Conservation (phyloP, 1,140 invertebrate species). For the Myzus persicae region DNA sequence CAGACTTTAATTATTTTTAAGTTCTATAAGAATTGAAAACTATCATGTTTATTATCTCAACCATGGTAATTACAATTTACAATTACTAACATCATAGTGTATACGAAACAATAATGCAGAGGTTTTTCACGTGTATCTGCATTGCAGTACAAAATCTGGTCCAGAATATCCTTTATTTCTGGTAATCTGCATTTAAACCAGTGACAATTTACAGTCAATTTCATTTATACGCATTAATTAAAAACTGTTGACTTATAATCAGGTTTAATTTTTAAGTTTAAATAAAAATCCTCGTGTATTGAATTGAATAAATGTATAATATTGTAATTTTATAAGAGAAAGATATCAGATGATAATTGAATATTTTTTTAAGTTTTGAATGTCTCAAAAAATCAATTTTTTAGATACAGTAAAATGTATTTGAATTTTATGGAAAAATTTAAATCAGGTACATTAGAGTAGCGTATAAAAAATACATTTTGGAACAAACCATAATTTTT, state of each 20-base stretch:
- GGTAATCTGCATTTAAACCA: not conserved
- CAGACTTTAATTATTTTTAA: not conserved
- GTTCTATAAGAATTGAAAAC: not conserved
- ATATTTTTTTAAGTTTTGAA: too few species aligned
- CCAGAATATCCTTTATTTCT: not conserved
- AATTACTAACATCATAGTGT: not conserved
- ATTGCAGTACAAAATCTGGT: constrained; percentile 20
- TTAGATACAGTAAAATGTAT: too few species aligned
- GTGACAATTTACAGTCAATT: not conserved
- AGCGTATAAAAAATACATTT: too few species aligned
- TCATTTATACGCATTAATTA: not conserved
- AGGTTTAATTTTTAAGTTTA: not conserved
- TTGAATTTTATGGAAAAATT: too few species aligned
- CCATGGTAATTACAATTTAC: not conserved
- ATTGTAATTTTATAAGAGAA: too few species aligned
- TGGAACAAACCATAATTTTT: too few species aligned
- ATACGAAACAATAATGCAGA: not conserved
- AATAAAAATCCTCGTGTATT: not conserved
- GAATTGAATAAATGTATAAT: too few species aligned
- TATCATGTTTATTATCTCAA: not conserved
- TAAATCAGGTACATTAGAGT: too few species aligned
- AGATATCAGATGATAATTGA: too few species aligned
- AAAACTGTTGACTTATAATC: not conserved
- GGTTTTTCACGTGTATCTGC: not conserved
- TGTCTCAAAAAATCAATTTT: too few species aligned